Conservation (phyloP, 53 echinoderm and acorn worm genomes). For the Actinopyga echinites region DNA sequence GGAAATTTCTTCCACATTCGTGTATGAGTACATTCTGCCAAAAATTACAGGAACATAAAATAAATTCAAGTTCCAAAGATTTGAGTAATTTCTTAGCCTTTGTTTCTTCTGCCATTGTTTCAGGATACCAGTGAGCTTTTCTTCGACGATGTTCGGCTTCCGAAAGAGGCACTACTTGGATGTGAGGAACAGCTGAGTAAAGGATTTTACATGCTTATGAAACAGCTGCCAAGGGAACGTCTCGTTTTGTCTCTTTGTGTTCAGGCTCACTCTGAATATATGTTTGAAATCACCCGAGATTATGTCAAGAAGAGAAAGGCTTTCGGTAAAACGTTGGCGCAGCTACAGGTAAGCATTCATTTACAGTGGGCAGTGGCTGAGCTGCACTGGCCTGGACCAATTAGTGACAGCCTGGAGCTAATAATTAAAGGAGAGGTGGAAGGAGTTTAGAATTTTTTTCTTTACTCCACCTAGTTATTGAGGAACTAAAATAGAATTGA, state of each 20-base stretch:
- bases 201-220: constrained; percentile 59
- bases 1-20: no score
- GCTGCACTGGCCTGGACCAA: no score
- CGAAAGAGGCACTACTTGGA: constrained; percentile 47
- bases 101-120: background rate
- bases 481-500: no score
- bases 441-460: no score
- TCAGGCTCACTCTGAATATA: constrained; percentile 39
- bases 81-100: no score
- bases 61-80: no score
- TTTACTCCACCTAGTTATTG: no score
- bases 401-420: no score
- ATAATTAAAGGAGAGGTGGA: no score
- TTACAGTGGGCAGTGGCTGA: no score
- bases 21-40: no score
- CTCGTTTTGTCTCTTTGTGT: constrained; percentile 14
- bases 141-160: constrained; percentile 67
- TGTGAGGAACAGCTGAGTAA: constrained; percentile 25
- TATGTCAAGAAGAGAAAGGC: constrained; percentile 62
- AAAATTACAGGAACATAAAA: no score
- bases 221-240: constrained; percentile 58
- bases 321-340: constrained; percentile 54
- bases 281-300: constrained; percentile 61
- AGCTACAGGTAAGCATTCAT: constrained; percentile 13
- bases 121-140: constrained; percentile 59